Conservation (phyloP, 92 coral and sea anemone genomes). For the Siderastrea siderea region DNA sequence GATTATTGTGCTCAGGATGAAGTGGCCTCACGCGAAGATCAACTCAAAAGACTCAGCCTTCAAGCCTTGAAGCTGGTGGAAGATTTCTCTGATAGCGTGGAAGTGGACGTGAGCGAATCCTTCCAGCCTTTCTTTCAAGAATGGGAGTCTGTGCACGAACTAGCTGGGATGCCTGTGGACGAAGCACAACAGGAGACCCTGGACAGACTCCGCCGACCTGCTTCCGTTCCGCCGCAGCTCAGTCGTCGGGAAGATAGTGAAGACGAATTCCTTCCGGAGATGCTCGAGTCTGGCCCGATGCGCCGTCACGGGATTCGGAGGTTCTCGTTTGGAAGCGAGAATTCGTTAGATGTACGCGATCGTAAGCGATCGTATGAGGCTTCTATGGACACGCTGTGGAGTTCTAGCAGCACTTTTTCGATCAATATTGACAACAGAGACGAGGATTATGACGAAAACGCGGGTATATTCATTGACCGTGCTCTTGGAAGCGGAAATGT, state of each 20-base stretch:
- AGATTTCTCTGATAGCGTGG: constrained; percentile 81
- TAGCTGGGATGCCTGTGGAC: constrained; percentile 81
- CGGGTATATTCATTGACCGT: constrained; percentile 35
- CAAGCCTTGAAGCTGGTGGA: constrained; percentile 89
- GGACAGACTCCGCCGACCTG: constrained; percentile 61
- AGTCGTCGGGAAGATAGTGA: constrained; percentile 52
- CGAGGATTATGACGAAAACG: constrained; percentile 59
- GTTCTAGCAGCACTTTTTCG: constrained; percentile 86
- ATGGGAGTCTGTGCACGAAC: constrained; percentile 96
- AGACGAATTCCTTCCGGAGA: constrained; percentile 41
- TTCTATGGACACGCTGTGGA: constrained; percentile 92
- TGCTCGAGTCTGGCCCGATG: constrained; percentile 30
- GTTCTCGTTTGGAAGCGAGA: constrained; percentile 67
- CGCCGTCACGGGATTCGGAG: constrained; percentile 50
- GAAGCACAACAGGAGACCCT: constrained; percentile 59
- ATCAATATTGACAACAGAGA: constrained; percentile 75
- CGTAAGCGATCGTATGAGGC: constrained; percentile 72
- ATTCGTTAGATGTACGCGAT: constrained; percentile 67
- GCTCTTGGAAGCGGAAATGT: constrained; percentile 43
- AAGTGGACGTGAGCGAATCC: constrained; percentile 87
- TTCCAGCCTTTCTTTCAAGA: constrained; percentile 88
- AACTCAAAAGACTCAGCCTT: constrained; percentile 86
- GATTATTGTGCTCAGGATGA: constrained; percentile 60
- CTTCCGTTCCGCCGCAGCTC: constrained; percentile 47
- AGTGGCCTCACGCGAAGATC: constrained; percentile 80